Percentiles rank a stretch among this genome's conserved stretches.
Evolutionary conservation across 2,888 invertebrate species (phyloP).

Genomic region (Bedellia somnulentella): DNA sequence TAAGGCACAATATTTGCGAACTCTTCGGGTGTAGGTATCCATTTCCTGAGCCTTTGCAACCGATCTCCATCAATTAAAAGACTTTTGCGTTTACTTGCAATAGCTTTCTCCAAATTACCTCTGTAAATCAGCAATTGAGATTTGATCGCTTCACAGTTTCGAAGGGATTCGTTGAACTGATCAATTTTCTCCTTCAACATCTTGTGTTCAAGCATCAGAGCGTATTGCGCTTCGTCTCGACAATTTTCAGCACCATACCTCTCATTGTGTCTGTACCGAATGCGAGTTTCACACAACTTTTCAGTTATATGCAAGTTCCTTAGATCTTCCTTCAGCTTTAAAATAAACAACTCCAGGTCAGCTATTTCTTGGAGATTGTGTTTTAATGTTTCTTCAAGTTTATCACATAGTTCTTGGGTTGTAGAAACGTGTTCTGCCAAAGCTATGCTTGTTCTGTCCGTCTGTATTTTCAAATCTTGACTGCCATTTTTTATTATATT

Average conservation of each 20-base stretch:
- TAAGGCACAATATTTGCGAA: too few relatives aligned
- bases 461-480: slow-evolving; percentile 80
- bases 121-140: slow-evolving; percentile 62
- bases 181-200: slow-evolving; percentile 46
- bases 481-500: slow-evolving; percentile 76
- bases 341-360: slow-evolving; percentile 75
- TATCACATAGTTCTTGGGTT: slow-evolving; percentile 69
- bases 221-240: slow-evolving; percentile 78
- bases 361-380: slow-evolving; percentile 75
- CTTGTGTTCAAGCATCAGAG: slow-evolving; percentile 71
- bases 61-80: slow-evolving; percentile 68
- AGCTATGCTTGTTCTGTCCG: slow-evolving; percentile 76
- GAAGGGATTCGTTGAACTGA: slow-evolving; percentile 62
- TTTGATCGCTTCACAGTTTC: slow-evolving; percentile 61
- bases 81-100: slow-evolving; percentile 71
- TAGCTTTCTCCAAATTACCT: slow-evolving; percentile 69
- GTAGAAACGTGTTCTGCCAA: slow-evolving; percentile 71
- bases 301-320: slow-evolving; percentile 72
- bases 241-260: slow-evolving; percentile 84
- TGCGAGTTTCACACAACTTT: slow-evolving; percentile 83
- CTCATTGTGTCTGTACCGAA: slow-evolving; percentile 68
- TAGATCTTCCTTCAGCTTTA: slow-evolving; percentile 67
- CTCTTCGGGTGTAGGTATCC: slow-evolving; percentile 69
- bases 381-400: slow-evolving; percentile 69
- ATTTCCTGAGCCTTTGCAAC: slow-evolving; percentile 62